Base-by-base conservation (phyloP, 2,797 vertebrate genomes). In the Pseudochirops cupreus region DNA sequence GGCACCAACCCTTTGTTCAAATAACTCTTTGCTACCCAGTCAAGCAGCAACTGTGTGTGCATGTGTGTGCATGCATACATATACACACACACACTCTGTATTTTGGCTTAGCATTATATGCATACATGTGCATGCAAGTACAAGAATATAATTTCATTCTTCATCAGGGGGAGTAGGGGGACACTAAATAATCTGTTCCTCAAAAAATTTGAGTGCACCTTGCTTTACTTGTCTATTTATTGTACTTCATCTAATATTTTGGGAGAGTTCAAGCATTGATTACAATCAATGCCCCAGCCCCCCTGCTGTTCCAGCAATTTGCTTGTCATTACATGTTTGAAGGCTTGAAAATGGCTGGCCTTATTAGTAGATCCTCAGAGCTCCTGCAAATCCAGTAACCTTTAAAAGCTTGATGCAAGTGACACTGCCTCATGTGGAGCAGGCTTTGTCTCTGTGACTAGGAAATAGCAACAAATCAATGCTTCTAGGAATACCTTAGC, bases 1-100 rank as follows among this genome's bases (percentile, higher is more conserved):
- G 93, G 95, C 92, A 96, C 95, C 94, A 93, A 96, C 96, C 82
- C 96, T 97, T 94, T 94, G 93, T 94, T 96, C 94, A 93, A 89
- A 62, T 94, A 96, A 93, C 91, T 96, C 67, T 92, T 93, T 93
- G 95, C 91, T 91, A 96, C 90, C 91, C 91, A 94, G 62, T 93
- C 95, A 94, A 96, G 90, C 59, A 90, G 31, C 39, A 90, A 46
- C 21, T 53, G 55, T 54, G 53, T 54, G 53, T 54, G 53, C 53
- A 12, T 12, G 53, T 54, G 53, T 54, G 52, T 91, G 90, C 74
- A 56, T 91, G 62, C 74, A 53, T 62, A 21, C 21, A 2, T 26
- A 28, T 6, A 29, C 57, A 58, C 46, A 90, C 55, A 39, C 55
- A 56, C 90, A 91, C 52, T 54, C 10, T 12, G 46, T 13, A 74